Percentiles rank a stretch among this genome's conserved stretches.
Evolutionary conservation across 2,113 vertebrate genomes (phyloP).

Genomic region (Heteronetta atricapilla): DNA sequence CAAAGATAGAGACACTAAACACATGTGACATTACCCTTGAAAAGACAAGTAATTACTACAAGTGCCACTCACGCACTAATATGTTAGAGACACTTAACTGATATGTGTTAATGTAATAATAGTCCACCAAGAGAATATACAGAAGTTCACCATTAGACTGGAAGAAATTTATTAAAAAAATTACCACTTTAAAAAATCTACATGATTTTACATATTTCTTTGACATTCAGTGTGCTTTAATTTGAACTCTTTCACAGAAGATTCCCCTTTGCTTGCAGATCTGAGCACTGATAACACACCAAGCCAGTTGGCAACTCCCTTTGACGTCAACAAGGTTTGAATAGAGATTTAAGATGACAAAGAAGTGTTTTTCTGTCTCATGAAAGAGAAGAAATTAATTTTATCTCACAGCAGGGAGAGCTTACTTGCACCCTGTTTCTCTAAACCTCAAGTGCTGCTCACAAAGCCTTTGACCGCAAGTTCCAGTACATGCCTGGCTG

Average conservation of each 20-base stretch:
- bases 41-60: slow-evolving; percentile 61
- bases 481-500: not conserved
- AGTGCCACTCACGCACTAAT: slow-evolving; percentile 36
- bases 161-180: slow-evolving; percentile 31
- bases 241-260: not conserved
- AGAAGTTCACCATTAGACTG: slow-evolving; percentile 21
- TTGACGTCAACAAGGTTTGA: not conserved
- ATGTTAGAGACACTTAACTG: slow-evolving; percentile 42
- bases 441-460: not conserved
- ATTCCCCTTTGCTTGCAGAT: not conserved
- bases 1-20: slow-evolving; percentile 42
- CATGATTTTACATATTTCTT: not conserved
- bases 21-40: slow-evolving; percentile 28
- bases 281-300: not conserved
- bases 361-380: not conserved
- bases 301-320: not conserved
- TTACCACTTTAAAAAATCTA: slow-evolving; percentile 6
- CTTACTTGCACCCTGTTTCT: not conserved
- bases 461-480: not conserved
- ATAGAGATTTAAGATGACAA: not conserved
- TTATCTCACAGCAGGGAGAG: not conserved
- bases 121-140: slow-evolving; percentile 24
- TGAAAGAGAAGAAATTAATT: not conserved
- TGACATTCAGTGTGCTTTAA: not conserved
- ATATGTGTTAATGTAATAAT: slow-evolving; percentile 51